A percentile compares a stretch with the other conserved stretches of the same genome.
Evolutionary conservation across 2,797 vertebrate genomes (phyloP).

Genomic region (Argyrosomus regius): DNA sequence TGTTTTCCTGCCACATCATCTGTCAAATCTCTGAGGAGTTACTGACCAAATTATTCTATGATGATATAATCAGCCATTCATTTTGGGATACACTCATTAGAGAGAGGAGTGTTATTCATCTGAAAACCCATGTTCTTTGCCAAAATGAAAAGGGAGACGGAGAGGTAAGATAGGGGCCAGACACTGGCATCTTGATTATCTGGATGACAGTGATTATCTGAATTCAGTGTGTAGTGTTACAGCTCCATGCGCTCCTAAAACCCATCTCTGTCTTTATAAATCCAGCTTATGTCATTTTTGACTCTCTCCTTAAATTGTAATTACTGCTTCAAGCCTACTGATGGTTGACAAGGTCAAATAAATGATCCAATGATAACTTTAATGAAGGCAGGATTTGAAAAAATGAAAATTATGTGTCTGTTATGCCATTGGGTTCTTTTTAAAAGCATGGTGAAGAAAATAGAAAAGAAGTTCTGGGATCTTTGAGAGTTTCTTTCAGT

Average conservation of each 20-base stretch:
- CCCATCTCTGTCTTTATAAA: neutral
- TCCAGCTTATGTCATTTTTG: conserved; percentile 4
- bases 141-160: neutral
- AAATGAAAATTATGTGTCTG: neutral
- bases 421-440: neutral
- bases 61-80: neutral
- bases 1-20: neutral
- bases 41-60: neutral
- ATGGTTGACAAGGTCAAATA: conserved; percentile 9
- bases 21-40: neutral
- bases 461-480: neutral
- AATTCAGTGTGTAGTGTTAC: neutral
- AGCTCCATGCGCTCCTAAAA: conserved; percentile 8
- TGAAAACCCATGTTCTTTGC: neutral
- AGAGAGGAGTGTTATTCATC: neutral
- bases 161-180: neutral
- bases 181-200: neutral
- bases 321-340: conserved; percentile 30
- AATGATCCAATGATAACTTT: conserved; percentile 5
- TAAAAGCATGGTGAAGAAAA: neutral
- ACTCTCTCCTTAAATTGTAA: conserved; percentile 50
- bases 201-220: neutral
- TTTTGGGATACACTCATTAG: neutral
- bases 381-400: conserved; percentile 6
- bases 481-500: neutral